Percentiles rank a stretch among this genome's conserved stretches.
Conservation (phyloP, 1,140 invertebrate genomes). For the Brachionus rubens region DNA sequence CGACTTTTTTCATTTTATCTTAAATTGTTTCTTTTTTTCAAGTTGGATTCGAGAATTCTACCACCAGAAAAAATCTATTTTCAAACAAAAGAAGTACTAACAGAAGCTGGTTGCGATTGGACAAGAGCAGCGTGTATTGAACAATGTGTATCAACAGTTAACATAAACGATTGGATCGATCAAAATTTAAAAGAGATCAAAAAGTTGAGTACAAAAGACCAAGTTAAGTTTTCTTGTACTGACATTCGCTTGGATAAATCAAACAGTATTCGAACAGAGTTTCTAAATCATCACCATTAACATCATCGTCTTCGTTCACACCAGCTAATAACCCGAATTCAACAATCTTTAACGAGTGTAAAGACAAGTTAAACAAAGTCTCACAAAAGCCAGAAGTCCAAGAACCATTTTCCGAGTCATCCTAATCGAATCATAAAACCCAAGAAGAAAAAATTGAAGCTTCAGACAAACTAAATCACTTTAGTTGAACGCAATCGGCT, state of each 20-base stretch:
- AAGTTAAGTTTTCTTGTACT: neutral
- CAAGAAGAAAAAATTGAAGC: neutral
- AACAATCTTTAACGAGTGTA: neutral
- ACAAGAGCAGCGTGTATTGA: slow-evolving; percentile 25
- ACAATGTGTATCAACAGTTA: neutral
- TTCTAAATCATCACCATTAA: neutral
- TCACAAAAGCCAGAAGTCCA: neutral
- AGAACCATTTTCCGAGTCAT: neutral
- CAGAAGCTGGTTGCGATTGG: slow-evolving; percentile 49
- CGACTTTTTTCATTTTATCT: too few relatives aligned
- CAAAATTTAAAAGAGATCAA: neutral
- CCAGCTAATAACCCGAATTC: neutral
- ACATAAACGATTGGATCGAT: slow-evolving; percentile 41
- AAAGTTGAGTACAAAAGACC: too few relatives aligned
- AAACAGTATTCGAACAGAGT: too few relatives aligned
- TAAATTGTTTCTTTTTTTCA: slow-evolving; percentile 39
- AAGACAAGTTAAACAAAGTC: neutral
- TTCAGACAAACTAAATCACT: neutral
- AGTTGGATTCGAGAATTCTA: slow-evolving; percentile 67
- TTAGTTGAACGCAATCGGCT: neutral
- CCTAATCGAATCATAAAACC: too few relatives aligned
- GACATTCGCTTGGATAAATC: neutral
- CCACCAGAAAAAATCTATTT: slow-evolving; percentile 69
- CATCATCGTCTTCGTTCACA: neutral
- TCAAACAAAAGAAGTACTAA: slow-evolving; percentile 55